Conservation (phyloP, 2,797 vertebrate species). For the Borostomias antarcticus region DNA sequence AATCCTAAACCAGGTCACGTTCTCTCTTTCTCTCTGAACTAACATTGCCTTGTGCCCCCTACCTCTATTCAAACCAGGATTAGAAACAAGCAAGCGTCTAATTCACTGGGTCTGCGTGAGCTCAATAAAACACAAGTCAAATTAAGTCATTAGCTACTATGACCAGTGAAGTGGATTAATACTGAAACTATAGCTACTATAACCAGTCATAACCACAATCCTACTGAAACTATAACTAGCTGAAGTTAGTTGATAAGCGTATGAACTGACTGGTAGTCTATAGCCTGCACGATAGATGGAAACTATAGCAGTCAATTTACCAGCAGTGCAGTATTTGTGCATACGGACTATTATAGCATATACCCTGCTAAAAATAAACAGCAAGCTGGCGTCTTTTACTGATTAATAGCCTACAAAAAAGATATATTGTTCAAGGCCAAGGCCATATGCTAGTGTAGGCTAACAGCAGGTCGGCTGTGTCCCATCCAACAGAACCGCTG, state of each 20-base stretch:
- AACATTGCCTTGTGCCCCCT: background rate
- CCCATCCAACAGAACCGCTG: background rate
- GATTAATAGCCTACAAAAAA: background rate
- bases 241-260: too few species aligned
- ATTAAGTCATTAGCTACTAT: background rate
- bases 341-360: slow-evolving; percentile 36
- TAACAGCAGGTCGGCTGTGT: background rate
- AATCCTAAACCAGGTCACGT: slow-evolving; percentile 25
- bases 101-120: too few species aligned
- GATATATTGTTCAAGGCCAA: background rate
- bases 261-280: too few species aligned
- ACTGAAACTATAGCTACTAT: background rate
- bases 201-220: background rate
- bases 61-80: background rate
- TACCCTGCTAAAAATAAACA: slow-evolving; percentile 66
- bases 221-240: background rate
- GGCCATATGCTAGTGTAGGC: background rate
- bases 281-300: too few species aligned
- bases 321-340: background rate
- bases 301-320: too few species aligned
- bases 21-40: slow-evolving; percentile 17
- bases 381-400: slow-evolving; percentile 54
- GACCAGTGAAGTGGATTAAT: background rate
- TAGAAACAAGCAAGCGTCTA: background rate
- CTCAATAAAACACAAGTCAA: too few species aligned